Evolutionary conservation across 2,888 invertebrate genomes (phyloP), one percentile per base, ranked within the genome.

Genomic region (Eulithis testata): DNA sequence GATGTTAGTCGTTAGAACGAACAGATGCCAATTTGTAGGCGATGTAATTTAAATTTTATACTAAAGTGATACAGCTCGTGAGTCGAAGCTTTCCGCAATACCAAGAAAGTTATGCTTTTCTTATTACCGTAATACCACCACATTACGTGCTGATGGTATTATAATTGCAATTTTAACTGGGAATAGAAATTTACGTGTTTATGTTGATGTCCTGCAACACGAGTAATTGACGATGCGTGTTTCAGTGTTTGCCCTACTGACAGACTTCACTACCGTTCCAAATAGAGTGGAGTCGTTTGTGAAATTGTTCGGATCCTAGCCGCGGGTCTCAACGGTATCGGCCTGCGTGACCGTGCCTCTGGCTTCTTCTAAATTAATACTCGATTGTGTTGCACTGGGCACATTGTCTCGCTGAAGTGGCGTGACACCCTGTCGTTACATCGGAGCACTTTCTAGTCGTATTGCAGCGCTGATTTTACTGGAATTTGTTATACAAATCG

Each of bases 331-430:
- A 85, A 88, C 88, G 88, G 86, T 86, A 86, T 80, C 70, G 72
- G 75, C 56, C 79, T 80, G 84, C 90, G 90, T 89, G 91, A 90
- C 87, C 82, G 82, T 71, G 86, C 89, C 89, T 72, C 79, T 69
- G 85, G 89, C 85, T 77, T 76, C 81, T 78, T 77, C 85, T 83
- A 87, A 89, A 88, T 89, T 86, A 88, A 88, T 88, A 85, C 84
- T 78, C 81, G 80, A 88, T 85, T 86, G 83, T 85, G 78, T 81
- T 82, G 78, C 80, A 80, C 82, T 78, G 80, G 78, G 79, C 80
- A 81, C 80, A 85, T 83, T 85, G 83, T 84, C 82, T 83, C 72
- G 75, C 68, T 75, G 77, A 76, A 76, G 73, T 84, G 79, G 80
- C 87, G 88, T 88, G 87, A 85, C 85, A 80, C 76, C 71, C 80